These are phyloP conservation scores for Tyto alba DNA, from an alignment of 2,113 vertebrate genomes.

Conservation along the genomic window DNA sequence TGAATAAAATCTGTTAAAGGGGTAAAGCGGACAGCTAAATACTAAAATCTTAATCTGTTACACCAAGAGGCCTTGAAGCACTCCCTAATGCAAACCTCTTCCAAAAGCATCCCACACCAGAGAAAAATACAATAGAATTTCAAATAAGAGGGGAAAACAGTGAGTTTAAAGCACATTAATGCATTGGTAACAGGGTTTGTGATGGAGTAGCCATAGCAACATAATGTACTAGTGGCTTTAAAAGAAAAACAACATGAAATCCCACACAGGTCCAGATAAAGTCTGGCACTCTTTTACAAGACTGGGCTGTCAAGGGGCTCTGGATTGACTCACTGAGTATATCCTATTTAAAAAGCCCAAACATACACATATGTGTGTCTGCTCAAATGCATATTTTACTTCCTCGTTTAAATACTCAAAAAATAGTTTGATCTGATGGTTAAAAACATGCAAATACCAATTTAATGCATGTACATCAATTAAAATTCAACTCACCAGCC, in stretches of 20 bases:
- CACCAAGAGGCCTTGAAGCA: not conserved
- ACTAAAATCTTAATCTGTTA: not conserved
- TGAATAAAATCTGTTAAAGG: not conserved
- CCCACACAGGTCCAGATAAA: not conserved
- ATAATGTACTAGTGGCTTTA: not conserved
- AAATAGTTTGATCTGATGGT: not conserved
- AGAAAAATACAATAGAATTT: not conserved
- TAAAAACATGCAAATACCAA: not conserved
- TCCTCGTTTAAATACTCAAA: not conserved
- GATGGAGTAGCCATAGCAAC: not conserved
- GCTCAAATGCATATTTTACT: not conserved
- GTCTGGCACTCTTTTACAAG: not conserved
- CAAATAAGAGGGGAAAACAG: not conserved
- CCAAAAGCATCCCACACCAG: not conserved
- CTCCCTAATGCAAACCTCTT: not conserved
- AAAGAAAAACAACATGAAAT: not conserved
- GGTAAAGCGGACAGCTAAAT: not conserved
- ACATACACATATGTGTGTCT: rapidly evolving
- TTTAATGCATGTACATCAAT: not conserved
- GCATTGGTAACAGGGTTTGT: not conserved
- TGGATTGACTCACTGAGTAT: not conserved
- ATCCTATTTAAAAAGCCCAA: not conserved
- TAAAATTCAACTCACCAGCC: not conserved
- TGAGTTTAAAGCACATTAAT: not conserved
- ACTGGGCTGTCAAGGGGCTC: not conserved